Base-by-base conservation (phyloP, 2,113 vertebrate genomes). In the Gnathonemus longibarbis region DNA sequence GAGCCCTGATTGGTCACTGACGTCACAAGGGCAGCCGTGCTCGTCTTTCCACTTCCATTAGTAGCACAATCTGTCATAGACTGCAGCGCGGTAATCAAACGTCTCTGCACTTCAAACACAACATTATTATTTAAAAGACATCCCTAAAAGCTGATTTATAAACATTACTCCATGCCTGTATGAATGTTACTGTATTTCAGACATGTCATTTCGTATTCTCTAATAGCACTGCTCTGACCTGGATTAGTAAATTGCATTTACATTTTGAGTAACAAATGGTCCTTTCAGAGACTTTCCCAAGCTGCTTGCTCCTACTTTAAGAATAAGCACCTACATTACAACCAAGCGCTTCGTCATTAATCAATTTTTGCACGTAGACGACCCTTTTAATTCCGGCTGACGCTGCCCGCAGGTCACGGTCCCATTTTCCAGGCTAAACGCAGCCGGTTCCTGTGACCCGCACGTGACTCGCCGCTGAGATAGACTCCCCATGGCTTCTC, bases 181-280 rank as follows among this genome's bases (percentile, higher is more conserved):
- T 87, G 50, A 53, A 87, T 10, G 50, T 52, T 87, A 35, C 85
- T 31, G 50, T 52, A 87, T 53, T 53, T 48, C 17, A 53, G 85
- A 87, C 48, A 53, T 17, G 50, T n/a, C 39, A 84, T 84, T 84
- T 84, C 21, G 39, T 48, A 84, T 84, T 84, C 80, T 87, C 6
- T 52, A 87, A 87, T 48, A 87, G 50, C 85, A 35, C 50, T 15
- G 27, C 85, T 53, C 9, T 39, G 85, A 52, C 27, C 85, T 27
- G n/a, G 83, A 84, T 84, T 84, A 84, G 13, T 39, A 35, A 53
- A 80, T 87, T 53, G 48, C 85, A 87, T 56, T 87, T 87, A 56
- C 27, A 53, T 87, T 53, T 35, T 31, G 49, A 87, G 50, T 52
- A 87, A 53, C 50, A 48, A 70, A 77, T 48, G 6, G 46, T 80